Conservation (phyloP, 2,797 vertebrate genomes). For the Oceanodroma leucorhoa region DNA sequence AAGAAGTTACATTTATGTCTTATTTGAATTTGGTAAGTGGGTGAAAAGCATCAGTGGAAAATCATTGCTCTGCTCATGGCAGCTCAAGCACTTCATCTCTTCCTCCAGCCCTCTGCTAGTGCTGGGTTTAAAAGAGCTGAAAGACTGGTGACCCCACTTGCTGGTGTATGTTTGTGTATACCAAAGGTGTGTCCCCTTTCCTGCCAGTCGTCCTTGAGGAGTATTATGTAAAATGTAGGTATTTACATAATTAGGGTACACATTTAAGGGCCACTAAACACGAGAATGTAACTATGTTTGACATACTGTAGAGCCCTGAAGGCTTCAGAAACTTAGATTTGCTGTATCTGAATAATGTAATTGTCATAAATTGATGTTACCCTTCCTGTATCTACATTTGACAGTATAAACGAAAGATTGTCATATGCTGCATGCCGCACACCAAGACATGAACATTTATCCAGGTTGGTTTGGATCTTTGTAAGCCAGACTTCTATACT, state of each 20-base stretch:
- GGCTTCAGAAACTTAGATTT: constrained; percentile 59
- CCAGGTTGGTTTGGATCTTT: not conserved
- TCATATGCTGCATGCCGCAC: not conserved
- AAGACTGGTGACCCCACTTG: not conserved
- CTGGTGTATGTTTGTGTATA: not conserved
- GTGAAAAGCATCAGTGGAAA: not conserved
- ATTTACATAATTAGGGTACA: constrained; percentile 56
- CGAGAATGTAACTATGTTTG: constrained; percentile 24
- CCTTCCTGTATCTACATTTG: not conserved
- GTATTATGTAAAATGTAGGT: constrained; percentile 46
- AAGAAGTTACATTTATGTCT: not conserved
- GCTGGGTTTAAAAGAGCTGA: not conserved
- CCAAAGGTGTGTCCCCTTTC: not conserved
- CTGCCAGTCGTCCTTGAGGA: constrained; percentile 2
- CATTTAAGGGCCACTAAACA: constrained; percentile 43
- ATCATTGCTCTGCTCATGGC: not conserved
- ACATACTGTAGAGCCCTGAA: constrained; percentile 40
- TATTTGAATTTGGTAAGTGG: not conserved
- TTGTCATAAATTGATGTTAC: constrained; percentile 48
- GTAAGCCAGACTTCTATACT: not conserved
- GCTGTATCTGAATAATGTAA: constrained; percentile 34
- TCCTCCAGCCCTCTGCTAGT: not conserved
- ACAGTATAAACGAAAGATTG: not conserved
- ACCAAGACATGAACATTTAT: not conserved
- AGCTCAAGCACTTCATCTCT: not conserved